Evolutionary conservation across 2,797 vertebrate genomes (phyloP).

Genomic region (Sebastolobus alascanus): DNA sequence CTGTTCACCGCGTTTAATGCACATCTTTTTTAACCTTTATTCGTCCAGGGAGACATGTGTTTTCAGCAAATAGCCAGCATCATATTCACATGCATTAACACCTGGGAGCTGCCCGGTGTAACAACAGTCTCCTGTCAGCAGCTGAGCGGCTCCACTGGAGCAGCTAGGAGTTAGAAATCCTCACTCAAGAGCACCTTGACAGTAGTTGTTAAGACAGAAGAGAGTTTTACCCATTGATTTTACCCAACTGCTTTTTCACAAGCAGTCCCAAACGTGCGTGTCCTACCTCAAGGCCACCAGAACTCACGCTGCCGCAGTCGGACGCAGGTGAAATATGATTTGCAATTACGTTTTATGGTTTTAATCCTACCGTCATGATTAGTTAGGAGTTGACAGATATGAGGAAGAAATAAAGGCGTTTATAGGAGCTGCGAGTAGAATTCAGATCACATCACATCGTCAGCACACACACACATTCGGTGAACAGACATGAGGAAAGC

Average conservation of each 20-base stretch:
- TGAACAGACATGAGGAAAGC: not conserved
- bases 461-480: not conserved
- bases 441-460: slow-evolving; percentile 13
- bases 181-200: slow-evolving; percentile 68
- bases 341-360: slow-evolving; percentile 36
- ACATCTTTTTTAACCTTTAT: slow-evolving; percentile 45
- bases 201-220: slow-evolving; percentile 43
- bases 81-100: slow-evolving; percentile 36
- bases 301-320: not conserved
- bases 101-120: slow-evolving; percentile 30
- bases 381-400: slow-evolving; percentile 9
- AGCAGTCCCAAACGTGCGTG: slow-evolving; percentile 14
- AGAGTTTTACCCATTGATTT: slow-evolving; percentile 56
- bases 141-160: slow-evolving; percentile 61
- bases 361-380: slow-evolving; percentile 32
- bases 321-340: slow-evolving; percentile 39
- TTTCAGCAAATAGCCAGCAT: slow-evolving; percentile 37
- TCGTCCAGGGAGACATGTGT: slow-evolving; percentile 35
- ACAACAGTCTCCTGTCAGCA: slow-evolving; percentile 35
- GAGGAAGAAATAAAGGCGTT: slow-evolving; percentile 17
- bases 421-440: slow-evolving; percentile 6
- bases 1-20: slow-evolving; percentile 8
- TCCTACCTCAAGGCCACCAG: slow-evolving; percentile 41
- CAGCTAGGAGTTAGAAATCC: slow-evolving; percentile 53
- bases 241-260: slow-evolving; percentile 41